These are phyloP conservation scores for Anas platyrhynchos DNA, from an alignment of 2,113 vertebrate species.

Conservation along the genomic window DNA sequence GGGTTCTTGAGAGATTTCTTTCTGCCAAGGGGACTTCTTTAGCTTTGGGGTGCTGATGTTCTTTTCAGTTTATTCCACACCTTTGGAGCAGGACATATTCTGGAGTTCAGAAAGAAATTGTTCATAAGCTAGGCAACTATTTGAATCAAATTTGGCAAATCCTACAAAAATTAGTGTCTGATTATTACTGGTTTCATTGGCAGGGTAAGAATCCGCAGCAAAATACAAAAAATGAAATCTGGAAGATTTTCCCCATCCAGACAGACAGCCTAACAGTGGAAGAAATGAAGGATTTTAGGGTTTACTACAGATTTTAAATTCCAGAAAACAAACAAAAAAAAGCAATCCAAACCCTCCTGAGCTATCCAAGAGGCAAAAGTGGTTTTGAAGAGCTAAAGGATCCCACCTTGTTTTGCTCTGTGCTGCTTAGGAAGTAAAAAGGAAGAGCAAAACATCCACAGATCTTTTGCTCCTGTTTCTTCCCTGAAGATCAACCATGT, in stretches of 20 bases:
- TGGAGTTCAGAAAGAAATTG: neutral
- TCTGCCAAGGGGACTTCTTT: neutral
- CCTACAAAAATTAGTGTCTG: neutral
- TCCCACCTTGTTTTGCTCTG: neutral
- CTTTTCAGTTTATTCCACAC: neutral
- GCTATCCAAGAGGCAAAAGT: neutral
- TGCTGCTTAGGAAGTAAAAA: neutral
- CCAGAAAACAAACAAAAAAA: neutral
- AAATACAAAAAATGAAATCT: neutral
- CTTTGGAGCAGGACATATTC: neutral
- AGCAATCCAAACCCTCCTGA: accelerated
- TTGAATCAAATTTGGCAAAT: neutral
- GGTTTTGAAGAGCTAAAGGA: neutral
- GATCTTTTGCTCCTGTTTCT: neutral
- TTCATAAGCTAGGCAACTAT: neutral
- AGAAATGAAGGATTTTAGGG: neutral
- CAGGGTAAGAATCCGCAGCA: neutral
- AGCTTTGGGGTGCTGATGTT: neutral
- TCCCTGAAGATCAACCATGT: neutral
- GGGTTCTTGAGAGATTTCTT: neutral
- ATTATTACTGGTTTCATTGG: neutral
- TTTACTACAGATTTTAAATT: neutral
- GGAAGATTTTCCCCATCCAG: neutral
- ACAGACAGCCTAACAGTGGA: neutral
- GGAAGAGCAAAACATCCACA: neutral